phyloP scores from a whole-genome alignment of 1,140 invertebrate genomes.

The Pseudachorutes palmiensis region DNA sequence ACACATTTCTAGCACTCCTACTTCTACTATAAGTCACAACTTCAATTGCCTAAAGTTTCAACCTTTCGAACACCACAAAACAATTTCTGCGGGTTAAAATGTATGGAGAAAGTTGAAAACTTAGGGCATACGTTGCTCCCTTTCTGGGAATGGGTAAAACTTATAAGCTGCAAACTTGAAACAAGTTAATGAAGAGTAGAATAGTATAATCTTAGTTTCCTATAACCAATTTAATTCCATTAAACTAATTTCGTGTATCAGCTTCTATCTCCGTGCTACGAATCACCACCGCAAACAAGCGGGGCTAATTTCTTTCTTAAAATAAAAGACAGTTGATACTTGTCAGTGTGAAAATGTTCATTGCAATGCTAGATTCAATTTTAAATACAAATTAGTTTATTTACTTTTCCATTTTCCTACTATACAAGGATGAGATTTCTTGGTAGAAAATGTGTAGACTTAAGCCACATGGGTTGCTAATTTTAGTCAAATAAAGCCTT shows the following conservation, averaged over 20 bases:
- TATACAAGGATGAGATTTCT: no score
- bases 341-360: no score
- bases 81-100: background rate
- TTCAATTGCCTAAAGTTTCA: background rate
- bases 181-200: slow-evolving; percentile 4
- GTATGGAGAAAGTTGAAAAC: background rate
- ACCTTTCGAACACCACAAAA: background rate
- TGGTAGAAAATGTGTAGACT: no score
- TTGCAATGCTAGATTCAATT: no score
- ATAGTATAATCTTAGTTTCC: background rate
- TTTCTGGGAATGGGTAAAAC: background rate
- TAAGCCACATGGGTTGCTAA: no score
- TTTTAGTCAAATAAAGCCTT: background rate
- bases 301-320: background rate
- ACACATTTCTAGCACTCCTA: no score
- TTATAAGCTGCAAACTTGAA: background rate
- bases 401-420: no score
- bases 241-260: background rate
- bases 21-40: background rate
- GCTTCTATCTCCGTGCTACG: background rate
- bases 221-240: background rate
- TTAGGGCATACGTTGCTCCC: background rate
- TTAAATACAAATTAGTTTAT: no score
- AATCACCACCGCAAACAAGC: background rate
- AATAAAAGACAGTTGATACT: no score